These are phyloP conservation scores for Lepidiolamprologus cunningtoni DNA, from an alignment of 2,113 vertebrate genomes.

Conservation along the genomic window DNA sequence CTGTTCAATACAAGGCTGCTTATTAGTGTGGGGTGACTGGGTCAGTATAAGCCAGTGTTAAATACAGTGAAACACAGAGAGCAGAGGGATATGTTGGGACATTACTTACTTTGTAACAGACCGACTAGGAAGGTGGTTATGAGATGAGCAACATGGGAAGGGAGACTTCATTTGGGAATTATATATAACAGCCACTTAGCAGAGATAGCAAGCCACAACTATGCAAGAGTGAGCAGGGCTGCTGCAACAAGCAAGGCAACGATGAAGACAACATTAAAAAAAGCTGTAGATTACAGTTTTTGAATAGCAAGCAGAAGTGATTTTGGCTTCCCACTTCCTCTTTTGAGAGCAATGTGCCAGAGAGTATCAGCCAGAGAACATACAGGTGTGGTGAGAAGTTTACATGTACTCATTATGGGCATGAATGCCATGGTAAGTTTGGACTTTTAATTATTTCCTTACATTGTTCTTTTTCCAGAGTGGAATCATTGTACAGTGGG, in stretches of 20 bases:
- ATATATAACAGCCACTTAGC: not conserved
- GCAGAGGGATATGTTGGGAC: constrained; percentile 43
- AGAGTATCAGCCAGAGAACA: not conserved
- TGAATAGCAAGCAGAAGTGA: not conserved
- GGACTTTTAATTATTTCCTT: not conserved
- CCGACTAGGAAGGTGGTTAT: constrained; percentile 27
- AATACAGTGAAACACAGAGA: constrained; percentile 48
- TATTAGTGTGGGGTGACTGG: constrained; percentile 51
- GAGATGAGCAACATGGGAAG: not conserved
- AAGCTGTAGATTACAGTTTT: not conserved
- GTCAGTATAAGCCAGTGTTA: constrained; percentile 50
- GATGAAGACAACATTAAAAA: not conserved
- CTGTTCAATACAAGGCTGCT: constrained; percentile 44
- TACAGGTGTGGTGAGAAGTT: not conserved
- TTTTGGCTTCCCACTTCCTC: not conserved
- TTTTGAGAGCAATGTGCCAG: not conserved
- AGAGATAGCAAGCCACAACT: not conserved
- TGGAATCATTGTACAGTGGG: not conserved
- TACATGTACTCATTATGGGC: not conserved
- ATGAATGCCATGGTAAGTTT: not conserved
- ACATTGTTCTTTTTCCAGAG: not conserved
- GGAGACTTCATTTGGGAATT: constrained; percentile 1
- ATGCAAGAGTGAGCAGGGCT: rapidly evolving
- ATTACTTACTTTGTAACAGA: constrained; percentile 60
- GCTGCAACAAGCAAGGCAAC: not conserved